Evolutionary conservation across 1,140 invertebrate species (phyloP).

Genomic region (Plutomurus gul): DNA sequence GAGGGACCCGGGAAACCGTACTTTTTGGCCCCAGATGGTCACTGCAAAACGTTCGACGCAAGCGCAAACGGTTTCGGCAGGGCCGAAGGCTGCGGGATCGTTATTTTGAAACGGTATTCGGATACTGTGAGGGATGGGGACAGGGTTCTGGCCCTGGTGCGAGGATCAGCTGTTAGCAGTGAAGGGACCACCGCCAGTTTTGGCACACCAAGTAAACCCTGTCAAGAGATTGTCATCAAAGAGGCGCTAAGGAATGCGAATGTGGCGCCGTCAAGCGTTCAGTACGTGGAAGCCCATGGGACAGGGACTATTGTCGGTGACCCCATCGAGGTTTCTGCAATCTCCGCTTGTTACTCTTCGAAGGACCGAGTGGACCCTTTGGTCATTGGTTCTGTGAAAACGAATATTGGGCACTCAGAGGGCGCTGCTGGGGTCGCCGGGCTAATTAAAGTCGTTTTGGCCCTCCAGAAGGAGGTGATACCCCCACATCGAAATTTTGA

Average conservation of each 20-base stretch:
- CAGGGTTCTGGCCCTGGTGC: background rate
- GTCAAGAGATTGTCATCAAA: background rate
- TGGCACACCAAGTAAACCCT: background rate
- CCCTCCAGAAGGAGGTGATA: background rate
- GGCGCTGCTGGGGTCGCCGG: background rate
- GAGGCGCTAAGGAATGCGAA: background rate
- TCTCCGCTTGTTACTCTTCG: conserved; percentile 30
- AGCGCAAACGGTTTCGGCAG: background rate
- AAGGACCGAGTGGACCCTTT: background rate
- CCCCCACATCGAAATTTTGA: background rate
- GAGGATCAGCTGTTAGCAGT: background rate
- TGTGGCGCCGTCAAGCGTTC: background rate
- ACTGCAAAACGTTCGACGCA: conserved; percentile 1
- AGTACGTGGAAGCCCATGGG: background rate
- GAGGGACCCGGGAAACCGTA: background rate
- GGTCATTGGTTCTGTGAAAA: conserved; percentile 62
- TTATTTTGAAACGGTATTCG: background rate
- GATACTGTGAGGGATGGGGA: background rate
- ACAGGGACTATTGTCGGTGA: background rate
- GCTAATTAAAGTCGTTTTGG: background rate
- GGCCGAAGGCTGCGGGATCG: background rate
- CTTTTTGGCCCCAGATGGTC: background rate
- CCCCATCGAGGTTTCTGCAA: background rate
- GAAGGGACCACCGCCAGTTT: conserved; percentile 1
- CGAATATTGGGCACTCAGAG: conserved; percentile 54